These are phyloP conservation scores for Globodera rostochiensis DNA, from an alignment of 1,140 invertebrate species.

Conservation along the genomic window DNA sequence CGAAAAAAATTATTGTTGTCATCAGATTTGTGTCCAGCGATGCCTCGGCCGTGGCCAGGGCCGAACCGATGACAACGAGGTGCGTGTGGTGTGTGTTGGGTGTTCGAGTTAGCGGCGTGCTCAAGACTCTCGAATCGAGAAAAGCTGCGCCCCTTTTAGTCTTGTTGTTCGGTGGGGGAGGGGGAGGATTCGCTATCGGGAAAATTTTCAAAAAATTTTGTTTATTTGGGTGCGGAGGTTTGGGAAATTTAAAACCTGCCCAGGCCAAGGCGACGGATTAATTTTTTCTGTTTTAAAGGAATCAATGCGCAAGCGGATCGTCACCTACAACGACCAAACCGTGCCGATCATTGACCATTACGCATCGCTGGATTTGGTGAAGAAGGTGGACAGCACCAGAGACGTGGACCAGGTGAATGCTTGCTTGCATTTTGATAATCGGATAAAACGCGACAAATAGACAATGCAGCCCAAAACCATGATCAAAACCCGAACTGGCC, in stretches of 20 bases:
- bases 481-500: no score
- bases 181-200: no score
- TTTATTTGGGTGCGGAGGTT: background rate
- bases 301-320: conserved; percentile 82
- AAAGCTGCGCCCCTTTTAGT: background rate
- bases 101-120: no score
- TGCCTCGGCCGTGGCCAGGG: conserved; percentile 87
- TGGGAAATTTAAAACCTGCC: background rate
- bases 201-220: conserved; percentile 12
- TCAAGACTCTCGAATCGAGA: no score
- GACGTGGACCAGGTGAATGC: conserved; percentile 73
- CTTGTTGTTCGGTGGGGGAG: background rate
- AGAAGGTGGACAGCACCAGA: conserved; percentile 77
- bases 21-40: conserved; percentile 74
- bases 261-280: no score
- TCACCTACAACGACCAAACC: conserved; percentile 85
- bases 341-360: conserved; percentile 91
- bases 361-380: conserved; percentile 75
- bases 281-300: conserved; percentile 68
- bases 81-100: background rate
- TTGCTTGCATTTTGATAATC: background rate
- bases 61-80: conserved; percentile 86
- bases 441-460: background rate
- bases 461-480: no score
- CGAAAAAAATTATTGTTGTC: background rate